These are phyloP conservation scores for Ashinkailepas kermadecensis DNA, from an alignment of 2,888 invertebrate species.

Conservation along the genomic window DNA sequence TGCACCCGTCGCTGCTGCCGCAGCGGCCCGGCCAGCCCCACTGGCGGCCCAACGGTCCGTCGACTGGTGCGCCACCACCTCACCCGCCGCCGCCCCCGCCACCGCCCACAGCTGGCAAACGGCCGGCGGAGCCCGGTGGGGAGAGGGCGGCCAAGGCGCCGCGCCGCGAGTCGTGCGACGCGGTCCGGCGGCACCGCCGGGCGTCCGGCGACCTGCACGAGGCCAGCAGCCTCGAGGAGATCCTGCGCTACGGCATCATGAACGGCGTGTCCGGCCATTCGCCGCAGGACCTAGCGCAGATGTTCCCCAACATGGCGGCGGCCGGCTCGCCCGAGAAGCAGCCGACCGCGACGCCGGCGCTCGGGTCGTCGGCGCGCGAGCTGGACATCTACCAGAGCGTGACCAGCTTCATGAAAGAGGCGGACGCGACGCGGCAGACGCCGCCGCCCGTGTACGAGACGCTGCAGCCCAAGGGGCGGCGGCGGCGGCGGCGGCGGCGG, in stretches of 20 bases:
- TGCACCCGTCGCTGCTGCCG: not conserved
- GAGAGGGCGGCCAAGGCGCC: not conserved
- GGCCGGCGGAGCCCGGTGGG: not conserved
- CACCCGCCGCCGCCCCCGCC: not conserved
- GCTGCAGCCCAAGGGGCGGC: too few relatives aligned
- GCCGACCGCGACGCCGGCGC: not conserved
- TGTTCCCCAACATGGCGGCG: conserved; percentile 22
- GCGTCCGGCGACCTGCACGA: not conserved
- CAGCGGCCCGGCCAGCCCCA: not conserved
- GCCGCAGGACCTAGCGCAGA: conserved; percentile 17
- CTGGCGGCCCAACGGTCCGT: not conserved
- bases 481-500: too few relatives aligned
- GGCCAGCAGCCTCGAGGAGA: conserved; percentile 15
- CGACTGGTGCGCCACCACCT: too few relatives aligned
- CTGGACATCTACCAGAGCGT: conserved; percentile 4
- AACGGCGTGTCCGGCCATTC: not conserved
- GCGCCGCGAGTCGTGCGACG: not conserved
- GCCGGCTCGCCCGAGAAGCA: conserved; percentile 4
- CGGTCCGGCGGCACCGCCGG: not conserved
- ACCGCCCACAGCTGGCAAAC: not conserved
- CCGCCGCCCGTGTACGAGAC: not conserved
- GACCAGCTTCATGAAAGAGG: conserved; percentile 10
- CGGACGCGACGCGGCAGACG: not conserved
- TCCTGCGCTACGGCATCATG: not conserved
- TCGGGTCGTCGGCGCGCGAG: not conserved